Evolutionary conservation across 2,888 invertebrate species (phyloP), one percentile per base, ranked within the genome.

Genomic region (Gortyna flavago): DNA sequence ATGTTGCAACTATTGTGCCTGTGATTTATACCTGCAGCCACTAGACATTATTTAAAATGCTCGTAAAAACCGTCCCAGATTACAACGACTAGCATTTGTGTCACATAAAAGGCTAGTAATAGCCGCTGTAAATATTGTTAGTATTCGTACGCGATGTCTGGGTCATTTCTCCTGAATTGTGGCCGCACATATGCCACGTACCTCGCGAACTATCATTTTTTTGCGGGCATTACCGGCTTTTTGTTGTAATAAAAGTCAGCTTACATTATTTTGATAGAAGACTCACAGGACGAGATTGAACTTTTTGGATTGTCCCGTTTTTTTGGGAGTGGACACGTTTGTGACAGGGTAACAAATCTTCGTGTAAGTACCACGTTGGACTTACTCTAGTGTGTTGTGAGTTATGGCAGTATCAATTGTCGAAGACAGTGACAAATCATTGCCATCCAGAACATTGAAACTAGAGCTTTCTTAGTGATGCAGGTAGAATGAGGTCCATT

Each of bases 31-130:
- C 87, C 83, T 86, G 86, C 85, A 87, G 70, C 89, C 88, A 86
- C 89, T 90, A 91, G 89, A 91, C 91, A 91, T 92, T 91, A 93
- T 90, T 93, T 93, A 92, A 93, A 93, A 91, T 86, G 91, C 89
- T 91, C 93, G 90, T 93, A 94, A 94, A 94, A 93, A 93, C 80
- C 88, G 89, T 89, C 85, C 88, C 91, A 93, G 93, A 93, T 93
- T 93, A 94, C 91, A 89, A 87, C 85, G 87, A 90, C 91, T 88
- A 90, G 88, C 91, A 91, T 92, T 91, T 91, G 89, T 89, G 91
- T 91, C 91, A 92, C 93, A 91, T 93, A 93, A 93, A 91, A 92
- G 88, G 88, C 87, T 87, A 84, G 91, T 91, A 91, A 92, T 92
- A 88, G 91, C 81, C 80, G 85, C 79, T 89, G 91, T 91, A 92